These are phyloP conservation scores for Ptychadena robeensis DNA, from an alignment of 2,797 vertebrate genomes.

Conservation along the genomic window DNA sequence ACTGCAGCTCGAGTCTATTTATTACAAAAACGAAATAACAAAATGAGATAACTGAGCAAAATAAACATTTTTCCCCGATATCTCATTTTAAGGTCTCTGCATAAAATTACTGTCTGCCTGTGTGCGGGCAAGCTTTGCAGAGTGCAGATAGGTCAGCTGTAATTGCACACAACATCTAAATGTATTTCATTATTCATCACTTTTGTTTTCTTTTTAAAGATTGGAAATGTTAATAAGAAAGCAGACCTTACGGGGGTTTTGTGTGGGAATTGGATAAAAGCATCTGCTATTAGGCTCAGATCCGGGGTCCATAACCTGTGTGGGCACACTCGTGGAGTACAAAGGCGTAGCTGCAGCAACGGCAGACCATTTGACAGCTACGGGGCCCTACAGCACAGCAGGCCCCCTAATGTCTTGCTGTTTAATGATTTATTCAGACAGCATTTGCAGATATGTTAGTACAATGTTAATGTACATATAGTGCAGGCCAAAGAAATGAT, in stretches of 20 bases:
- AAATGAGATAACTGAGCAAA: constrained; percentile 21
- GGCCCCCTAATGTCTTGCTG: background rate
- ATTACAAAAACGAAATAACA: constrained; percentile 27
- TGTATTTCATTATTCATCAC: constrained; percentile 39
- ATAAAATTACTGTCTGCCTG: constrained; percentile 41
- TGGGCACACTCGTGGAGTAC: background rate
- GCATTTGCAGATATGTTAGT: background rate
- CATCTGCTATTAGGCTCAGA: constrained; percentile 1
- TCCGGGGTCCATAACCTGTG: background rate
- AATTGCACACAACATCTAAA: constrained; percentile 38
- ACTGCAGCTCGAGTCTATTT: constrained; percentile 16
- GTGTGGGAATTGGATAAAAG: background rate
- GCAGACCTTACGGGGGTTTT: background rate
- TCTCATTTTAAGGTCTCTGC: constrained; percentile 42
- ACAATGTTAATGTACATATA: background rate
- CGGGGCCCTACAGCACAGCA: background rate
- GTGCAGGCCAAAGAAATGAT: background rate
- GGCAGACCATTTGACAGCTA: background rate
- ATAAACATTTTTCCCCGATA: constrained; percentile 35
- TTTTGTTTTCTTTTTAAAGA: constrained; percentile 42
- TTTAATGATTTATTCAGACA: background rate
- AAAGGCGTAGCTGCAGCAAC: background rate
- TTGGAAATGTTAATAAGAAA: constrained; percentile 29
- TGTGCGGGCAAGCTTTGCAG: background rate
- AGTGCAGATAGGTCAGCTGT: constrained; percentile 28